Conservation (phyloP, 2,113 vertebrate species). For the Phyllopteryx taeniolatus region DNA sequence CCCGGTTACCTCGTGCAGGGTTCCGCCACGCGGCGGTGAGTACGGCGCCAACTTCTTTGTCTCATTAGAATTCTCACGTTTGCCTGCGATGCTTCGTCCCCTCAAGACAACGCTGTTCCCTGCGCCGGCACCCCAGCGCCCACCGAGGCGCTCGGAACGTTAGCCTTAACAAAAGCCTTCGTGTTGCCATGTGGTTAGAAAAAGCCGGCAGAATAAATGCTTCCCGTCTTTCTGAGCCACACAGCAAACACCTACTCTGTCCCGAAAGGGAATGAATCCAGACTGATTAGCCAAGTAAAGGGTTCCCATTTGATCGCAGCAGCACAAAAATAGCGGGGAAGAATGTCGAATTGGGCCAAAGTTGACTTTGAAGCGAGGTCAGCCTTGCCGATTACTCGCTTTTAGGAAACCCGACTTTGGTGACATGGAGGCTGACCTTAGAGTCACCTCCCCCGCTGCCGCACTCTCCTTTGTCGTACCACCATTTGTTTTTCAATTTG, state of each 20-base stretch:
- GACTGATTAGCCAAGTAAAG: slow-evolving; percentile 70
- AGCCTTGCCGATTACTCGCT: slow-evolving; percentile 99
- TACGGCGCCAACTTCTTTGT: slow-evolving; percentile 43
- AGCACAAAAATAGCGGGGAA: slow-evolving; percentile 31
- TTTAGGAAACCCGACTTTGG: slow-evolving; percentile 92
- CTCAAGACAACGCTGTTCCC: slow-evolving; percentile 74
- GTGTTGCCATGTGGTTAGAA: slow-evolving; percentile 60
- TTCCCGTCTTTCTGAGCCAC: slow-evolving; percentile 58
- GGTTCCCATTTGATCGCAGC: slow-evolving; percentile 72
- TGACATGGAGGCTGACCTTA: slow-evolving; percentile 99
- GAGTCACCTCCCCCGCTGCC: slow-evolving; percentile 99
- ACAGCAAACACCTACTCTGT: slow-evolving; percentile 62
- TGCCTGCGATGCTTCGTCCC: slow-evolving; percentile 72
- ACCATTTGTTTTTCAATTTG: slow-evolving; percentile 99
- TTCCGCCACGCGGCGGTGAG: slow-evolving; percentile 43
- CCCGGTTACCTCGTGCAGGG: slow-evolving; percentile 42
- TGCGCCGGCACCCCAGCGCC: slow-evolving; percentile 59
- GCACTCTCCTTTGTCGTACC: slow-evolving; percentile 99
- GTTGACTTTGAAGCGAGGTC: slow-evolving; percentile 70
- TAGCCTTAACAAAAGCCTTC: neutral
- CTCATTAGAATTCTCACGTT: slow-evolving; percentile 77
- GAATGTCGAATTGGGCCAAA: slow-evolving; percentile 15
- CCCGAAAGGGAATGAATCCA: slow-evolving; percentile 13
- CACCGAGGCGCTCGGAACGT: slow-evolving; percentile 45
- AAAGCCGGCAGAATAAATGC: slow-evolving; percentile 28